Percentiles rank a stretch among this genome's conserved stretches.
Conservation (phyloP, 2,888 invertebrate species). For the Minunthozetes semirufus region DNA sequence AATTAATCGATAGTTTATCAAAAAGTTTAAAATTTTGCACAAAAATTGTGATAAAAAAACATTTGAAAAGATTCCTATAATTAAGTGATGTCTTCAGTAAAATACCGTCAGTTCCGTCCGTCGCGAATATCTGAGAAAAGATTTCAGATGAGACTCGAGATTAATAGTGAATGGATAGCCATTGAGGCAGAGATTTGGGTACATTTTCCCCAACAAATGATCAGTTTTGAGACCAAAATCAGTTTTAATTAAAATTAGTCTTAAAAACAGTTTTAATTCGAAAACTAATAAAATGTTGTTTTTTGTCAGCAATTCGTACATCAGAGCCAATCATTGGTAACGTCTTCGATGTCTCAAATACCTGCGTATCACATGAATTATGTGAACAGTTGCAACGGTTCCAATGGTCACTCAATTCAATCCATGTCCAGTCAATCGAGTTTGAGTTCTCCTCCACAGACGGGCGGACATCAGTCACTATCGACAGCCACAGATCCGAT, state of each 20-base stretch:
- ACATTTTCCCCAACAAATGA: too few species aligned
- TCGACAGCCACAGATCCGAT: background rate
- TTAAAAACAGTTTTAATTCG: background rate
- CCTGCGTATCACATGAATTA: slow-evolving; percentile 10
- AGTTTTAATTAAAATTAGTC: background rate
- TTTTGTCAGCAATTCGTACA: slow-evolving; percentile 3
- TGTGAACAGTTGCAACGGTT: too few species aligned
- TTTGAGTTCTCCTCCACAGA: background rate
- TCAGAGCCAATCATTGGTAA: background rate
- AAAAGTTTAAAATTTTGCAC: too few species aligned
- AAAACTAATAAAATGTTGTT: too few species aligned
- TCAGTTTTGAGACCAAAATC: too few species aligned
- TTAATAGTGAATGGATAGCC: background rate
- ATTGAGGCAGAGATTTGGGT: slow-evolving; percentile 8
- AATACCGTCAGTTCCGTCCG: slow-evolving; percentile 16
- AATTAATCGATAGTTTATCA: too few species aligned
- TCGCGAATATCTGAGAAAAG: slow-evolving; percentile 5
- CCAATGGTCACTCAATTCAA: background rate
- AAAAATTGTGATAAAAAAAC: too few species aligned
- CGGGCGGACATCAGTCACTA: background rate
- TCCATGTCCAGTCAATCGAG: background rate
- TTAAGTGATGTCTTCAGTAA: too few species aligned
- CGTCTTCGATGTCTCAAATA: background rate
- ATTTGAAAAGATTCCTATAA: too few species aligned
- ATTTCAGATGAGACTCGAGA: slow-evolving; percentile 10